These are phyloP conservation scores for Remorina albescens DNA, from an alignment of 2,797 vertebrate species.

Conservation along the genomic window DNA sequence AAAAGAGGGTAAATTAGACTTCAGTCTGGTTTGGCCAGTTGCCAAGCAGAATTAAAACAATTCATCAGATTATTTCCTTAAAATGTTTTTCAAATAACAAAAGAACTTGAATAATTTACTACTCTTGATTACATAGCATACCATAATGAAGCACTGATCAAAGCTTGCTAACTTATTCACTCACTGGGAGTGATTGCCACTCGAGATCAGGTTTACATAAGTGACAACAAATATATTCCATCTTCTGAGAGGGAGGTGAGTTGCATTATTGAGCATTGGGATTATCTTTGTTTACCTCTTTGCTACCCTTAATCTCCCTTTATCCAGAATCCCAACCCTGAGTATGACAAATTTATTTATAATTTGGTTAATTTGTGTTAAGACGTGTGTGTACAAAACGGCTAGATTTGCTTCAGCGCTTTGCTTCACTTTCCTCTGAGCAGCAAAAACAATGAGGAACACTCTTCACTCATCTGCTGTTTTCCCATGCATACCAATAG, in stretches of 20 bases:
- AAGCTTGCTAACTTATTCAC: conserved; percentile 40
- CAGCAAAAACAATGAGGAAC: conserved; percentile 63
- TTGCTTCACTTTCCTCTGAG: conserved; percentile 66
- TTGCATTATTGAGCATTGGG: conserved; percentile 71
- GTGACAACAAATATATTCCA: conserved; percentile 65
- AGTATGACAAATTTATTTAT: conserved; percentile 76
- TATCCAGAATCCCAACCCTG: conserved; percentile 65
- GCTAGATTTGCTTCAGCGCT: conserved; percentile 66
- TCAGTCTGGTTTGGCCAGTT: conserved; percentile 24
- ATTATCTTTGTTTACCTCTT: conserved; percentile 80
- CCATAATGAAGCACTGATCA: conserved; percentile 50
- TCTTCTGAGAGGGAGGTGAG: conserved; percentile 67
- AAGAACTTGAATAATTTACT: conserved; percentile 49
- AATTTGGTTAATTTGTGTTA: conserved; percentile 80
- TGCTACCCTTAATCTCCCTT: conserved; percentile 74
- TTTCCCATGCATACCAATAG: conserved; percentile 79
- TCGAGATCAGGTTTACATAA: conserved; percentile 67
- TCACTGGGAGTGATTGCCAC: conserved; percentile 59
- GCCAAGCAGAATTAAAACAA: conserved; percentile 32
- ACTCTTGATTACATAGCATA: conserved; percentile 42
- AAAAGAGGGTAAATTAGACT: conserved; percentile 40
- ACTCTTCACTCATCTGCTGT: conserved; percentile 70
- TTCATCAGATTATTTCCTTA: conserved; percentile 36
- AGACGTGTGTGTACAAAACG: conserved; percentile 70
- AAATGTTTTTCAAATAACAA: conserved; percentile 38